phyloP scores from a whole-genome alignment of 2,888 invertebrate genomes.

The Mythimna ferrago region DNA sequence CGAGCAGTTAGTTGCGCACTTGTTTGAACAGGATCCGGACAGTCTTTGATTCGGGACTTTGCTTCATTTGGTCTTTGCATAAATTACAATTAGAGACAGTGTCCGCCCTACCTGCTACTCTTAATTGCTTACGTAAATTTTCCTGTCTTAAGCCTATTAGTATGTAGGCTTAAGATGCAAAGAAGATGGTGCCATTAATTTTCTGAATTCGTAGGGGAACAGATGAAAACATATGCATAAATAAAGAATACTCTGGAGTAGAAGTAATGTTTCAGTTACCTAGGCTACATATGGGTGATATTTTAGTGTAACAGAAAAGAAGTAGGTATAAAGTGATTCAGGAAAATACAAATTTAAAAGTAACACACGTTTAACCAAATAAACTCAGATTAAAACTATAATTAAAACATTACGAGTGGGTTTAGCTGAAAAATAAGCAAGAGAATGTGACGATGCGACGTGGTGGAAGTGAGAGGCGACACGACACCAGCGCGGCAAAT shows the following conservation, averaged over 20 bases:
- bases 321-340: not conserved
- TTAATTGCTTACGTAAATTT: constrained; percentile 44
- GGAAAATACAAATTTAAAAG: not conserved
- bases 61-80: constrained; percentile 64
- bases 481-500: constrained; percentile 48
- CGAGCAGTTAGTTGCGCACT: constrained; percentile 67
- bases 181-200: constrained; percentile 16
- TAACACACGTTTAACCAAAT: constrained; percentile 2
- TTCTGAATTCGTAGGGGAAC: not conserved
- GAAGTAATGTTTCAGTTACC: not conserved
- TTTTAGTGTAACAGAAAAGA: not conserved
- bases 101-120: constrained; percentile 60
- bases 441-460: constrained; percentile 34
- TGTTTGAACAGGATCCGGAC: constrained; percentile 68
- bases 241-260: too few relatives aligned
- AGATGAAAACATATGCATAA: not conserved
- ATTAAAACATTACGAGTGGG: constrained; percentile 49
- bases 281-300: not conserved
- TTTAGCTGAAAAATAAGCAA: constrained; percentile 40
- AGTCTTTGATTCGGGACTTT: constrained; percentile 66
- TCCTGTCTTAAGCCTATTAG: constrained; percentile 45
- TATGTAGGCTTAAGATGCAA: constrained; percentile 18
- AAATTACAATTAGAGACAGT: constrained; percentile 63
- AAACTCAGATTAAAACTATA: constrained; percentile 29
- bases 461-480: constrained; percentile 49